A percentile compares a stretch with the other conserved stretches of the same genome.
Conservation (phyloP, 2,797 vertebrate species). For the Carduelis carduelis region DNA sequence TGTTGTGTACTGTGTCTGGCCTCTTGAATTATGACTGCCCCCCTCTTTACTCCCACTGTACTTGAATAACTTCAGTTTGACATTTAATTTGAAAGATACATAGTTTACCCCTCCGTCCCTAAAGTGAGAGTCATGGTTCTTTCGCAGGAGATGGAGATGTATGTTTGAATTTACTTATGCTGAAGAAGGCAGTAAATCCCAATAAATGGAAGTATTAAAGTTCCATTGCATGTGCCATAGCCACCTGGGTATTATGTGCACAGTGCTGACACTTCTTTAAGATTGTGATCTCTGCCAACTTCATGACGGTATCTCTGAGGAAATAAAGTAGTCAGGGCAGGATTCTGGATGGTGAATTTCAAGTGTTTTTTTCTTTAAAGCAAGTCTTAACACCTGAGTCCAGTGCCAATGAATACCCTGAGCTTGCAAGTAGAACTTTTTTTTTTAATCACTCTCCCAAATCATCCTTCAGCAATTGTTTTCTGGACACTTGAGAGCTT, state of each 20-base stretch:
- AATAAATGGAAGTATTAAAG: neutral
- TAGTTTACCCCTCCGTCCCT: neutral
- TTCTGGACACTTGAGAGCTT: neutral
- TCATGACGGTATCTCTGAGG: neutral
- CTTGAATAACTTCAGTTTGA: neutral
- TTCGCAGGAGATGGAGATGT: neutral
- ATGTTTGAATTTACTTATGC: neutral
- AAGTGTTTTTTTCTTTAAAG: neutral
- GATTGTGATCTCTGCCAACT: neutral
- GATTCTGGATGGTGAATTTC: neutral
- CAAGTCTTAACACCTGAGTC: neutral
- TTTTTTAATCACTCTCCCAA: neutral
- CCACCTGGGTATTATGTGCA: neutral
- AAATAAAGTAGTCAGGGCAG: neutral
- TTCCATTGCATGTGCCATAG: neutral
- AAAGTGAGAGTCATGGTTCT: neutral
- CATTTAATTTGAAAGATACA: neutral
- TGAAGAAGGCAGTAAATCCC: neutral
- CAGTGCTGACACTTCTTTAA: neutral
- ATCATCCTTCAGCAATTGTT: neutral
- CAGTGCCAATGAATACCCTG: neutral
- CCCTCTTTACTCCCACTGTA: rapidly evolving
- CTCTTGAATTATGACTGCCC: neutral
- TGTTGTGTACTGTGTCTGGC: neutral
- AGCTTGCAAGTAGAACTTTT: neutral